These are phyloP conservation scores for Phylloscopus whistleri DNA, from an alignment of 2,113 vertebrate species.

Conservation along the genomic window DNA sequence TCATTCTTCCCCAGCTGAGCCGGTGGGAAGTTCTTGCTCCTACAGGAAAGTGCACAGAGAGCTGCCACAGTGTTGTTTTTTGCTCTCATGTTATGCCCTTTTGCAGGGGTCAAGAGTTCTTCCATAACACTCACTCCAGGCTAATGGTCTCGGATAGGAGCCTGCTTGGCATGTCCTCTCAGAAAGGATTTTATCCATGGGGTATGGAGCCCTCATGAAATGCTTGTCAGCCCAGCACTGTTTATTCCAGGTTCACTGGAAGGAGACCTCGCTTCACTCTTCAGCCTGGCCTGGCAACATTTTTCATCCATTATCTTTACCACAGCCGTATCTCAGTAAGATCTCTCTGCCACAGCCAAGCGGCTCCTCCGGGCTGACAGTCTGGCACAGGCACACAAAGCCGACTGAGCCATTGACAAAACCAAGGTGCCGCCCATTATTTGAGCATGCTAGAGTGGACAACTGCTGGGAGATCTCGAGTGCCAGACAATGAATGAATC, in stretches of 20 bases:
- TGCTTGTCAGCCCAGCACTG: neutral
- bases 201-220: neutral
- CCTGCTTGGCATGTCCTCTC: neutral
- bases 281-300: neutral
- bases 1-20: conserved; percentile 3
- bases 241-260: conserved; percentile 11
- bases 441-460: neutral
- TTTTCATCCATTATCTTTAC: neutral
- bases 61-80: neutral
- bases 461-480: conserved; percentile 12
- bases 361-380: neutral
- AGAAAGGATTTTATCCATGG: neutral
- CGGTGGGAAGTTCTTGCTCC: neutral
- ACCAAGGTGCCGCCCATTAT: neutral
- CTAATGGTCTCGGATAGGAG: neutral
- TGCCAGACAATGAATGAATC: conserved; percentile 38
- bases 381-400: conserved; percentile 18
- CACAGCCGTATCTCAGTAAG: neutral
- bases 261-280: neutral
- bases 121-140: neutral
- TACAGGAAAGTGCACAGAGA: neutral
- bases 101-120: conserved; percentile 31
- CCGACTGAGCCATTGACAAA: neutral
- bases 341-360: neutral
- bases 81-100: conserved; percentile 33